phyloP scores from a whole-genome alignment of 1,140 invertebrate species.

The Zaprionus camerounensis region DNA sequence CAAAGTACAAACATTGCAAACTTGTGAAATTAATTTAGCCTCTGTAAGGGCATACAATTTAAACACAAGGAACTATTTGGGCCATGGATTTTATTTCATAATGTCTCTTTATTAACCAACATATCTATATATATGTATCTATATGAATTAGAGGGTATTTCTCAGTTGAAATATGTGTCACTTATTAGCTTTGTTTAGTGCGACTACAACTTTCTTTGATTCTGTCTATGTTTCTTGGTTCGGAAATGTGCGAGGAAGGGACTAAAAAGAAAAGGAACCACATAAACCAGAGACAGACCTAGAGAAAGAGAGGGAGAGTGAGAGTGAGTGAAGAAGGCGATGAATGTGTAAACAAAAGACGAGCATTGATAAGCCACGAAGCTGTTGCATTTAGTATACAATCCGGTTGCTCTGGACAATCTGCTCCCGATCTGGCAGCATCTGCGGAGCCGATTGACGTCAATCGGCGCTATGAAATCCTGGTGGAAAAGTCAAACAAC shows the following conservation, averaged over 20 bases:
- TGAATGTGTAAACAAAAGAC: constrained; percentile 11
- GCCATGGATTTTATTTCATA: too few relatives aligned
- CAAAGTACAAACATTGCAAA: too few relatives aligned
- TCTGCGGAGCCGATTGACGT: constrained; percentile 41
- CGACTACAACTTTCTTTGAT: neutral
- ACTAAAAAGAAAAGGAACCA: neutral
- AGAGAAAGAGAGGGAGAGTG: neutral
- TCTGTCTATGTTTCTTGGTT: neutral
- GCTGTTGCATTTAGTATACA: constrained; percentile 27
- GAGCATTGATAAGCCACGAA: constrained; percentile 25
- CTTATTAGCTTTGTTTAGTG: neutral
- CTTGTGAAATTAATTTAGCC: too few relatives aligned
- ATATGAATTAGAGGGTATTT: neutral
- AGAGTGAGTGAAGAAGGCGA: neutral
- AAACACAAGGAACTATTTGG: too few relatives aligned
- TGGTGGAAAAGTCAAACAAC: constrained; percentile 49
- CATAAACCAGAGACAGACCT: neutral
- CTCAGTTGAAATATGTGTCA: neutral
- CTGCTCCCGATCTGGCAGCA: constrained; percentile 16
- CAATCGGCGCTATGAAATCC: constrained; percentile 45
- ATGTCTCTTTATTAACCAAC: too few relatives aligned
- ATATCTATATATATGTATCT: too few relatives aligned
- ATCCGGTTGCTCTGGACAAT: constrained; percentile 30
- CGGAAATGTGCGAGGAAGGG: neutral
- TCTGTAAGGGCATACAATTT: too few relatives aligned